phyloP scores from a whole-genome alignment of 2,888 invertebrate species.

The Druceiella hillmani region DNA sequence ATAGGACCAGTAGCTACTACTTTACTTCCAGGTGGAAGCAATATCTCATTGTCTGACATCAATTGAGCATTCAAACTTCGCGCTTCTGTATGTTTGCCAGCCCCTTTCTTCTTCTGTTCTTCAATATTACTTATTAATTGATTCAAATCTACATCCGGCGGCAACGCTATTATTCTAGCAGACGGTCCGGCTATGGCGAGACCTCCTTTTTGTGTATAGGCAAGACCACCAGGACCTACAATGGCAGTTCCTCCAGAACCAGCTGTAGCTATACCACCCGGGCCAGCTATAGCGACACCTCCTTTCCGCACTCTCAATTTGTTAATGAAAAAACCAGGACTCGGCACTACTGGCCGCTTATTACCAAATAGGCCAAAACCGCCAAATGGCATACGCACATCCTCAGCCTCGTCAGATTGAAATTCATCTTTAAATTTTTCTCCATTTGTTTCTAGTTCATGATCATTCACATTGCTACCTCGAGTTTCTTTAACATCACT shows the following conservation, averaged over 20 bases:
- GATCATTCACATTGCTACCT: constrained; percentile 16
- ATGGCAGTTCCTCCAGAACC: constrained; percentile 76
- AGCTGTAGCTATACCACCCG: constrained; percentile 76
- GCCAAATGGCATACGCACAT: constrained; percentile 32
- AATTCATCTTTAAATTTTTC: constrained; percentile 5
- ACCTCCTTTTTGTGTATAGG: constrained; percentile 70
- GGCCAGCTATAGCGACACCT: constrained; percentile 75
- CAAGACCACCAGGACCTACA: constrained; percentile 72
- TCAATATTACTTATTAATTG: constrained; percentile 44
- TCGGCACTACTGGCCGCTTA: constrained; percentile 36
- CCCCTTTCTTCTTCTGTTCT: constrained; percentile 12
- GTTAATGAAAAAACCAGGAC: constrained; percentile 63
- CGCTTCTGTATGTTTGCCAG: background rate
- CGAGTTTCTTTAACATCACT: no score
- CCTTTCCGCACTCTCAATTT: constrained; percentile 65
- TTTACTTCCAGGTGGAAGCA: constrained; percentile 59
- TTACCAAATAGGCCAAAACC: constrained; percentile 34
- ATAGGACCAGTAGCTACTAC: constrained; percentile 70
- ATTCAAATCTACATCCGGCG: constrained; percentile 55
- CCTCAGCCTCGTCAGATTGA: constrained; percentile 31
- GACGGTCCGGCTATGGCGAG: constrained; percentile 72
- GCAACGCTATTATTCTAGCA: constrained; percentile 63
- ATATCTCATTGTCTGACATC: constrained; percentile 33
- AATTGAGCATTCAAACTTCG: no score
- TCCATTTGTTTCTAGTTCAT: constrained; percentile 30